Base-by-base conservation (phyloP, 2,113 vertebrate genomes). In the Pangasianodon gigas region DNA sequence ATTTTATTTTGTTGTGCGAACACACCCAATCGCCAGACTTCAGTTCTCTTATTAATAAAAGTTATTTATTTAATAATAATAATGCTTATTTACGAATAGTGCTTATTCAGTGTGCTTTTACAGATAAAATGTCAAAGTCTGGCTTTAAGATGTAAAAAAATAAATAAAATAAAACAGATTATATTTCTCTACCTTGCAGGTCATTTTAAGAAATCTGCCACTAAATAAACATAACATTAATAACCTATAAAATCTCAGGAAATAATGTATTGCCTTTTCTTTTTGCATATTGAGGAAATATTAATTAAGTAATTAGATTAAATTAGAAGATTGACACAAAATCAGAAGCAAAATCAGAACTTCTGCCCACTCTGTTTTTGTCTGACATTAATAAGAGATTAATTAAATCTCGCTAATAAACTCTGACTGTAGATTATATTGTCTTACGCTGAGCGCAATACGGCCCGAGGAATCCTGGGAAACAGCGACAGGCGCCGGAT, bases 401-500 rank as follows among this genome's bases (percentile, higher is more conserved):
- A 74, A 74, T 44, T 41, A 75, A 41, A 75, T 44, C 41, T 11
- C 1, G 0, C 3, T 10, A 4, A 80, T 51, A n/a, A n/a, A 80
- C 71, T 44, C 69, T 71, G 69, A 74, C 29, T 32, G 29, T 82
- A 19, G 37, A 48, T 58, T 11, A 54, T 44, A 37, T 58, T 24
- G 19, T 80, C 84, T 93, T 97, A 99, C 98, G 98, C 98, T 98
- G 97, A 0, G 98, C 98, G 94, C 98, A 99, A 95, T 99, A 97
- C 0, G 98, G 98, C 90, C 98, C 98, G 79, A 99, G 97, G 95
- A 99, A 99, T 87, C 98, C 98, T 52, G 98, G 96, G 92, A 99
- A 99, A 95, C 98, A 99, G 95, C 98, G 98, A 92, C 98, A 99
- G 29, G 97, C 97, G 93, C 98, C 98, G 71, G 98, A 97, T 91